Base-by-base conservation (phyloP, 2,888 invertebrate genomes). In the Pachymerium ferrugineum region DNA sequence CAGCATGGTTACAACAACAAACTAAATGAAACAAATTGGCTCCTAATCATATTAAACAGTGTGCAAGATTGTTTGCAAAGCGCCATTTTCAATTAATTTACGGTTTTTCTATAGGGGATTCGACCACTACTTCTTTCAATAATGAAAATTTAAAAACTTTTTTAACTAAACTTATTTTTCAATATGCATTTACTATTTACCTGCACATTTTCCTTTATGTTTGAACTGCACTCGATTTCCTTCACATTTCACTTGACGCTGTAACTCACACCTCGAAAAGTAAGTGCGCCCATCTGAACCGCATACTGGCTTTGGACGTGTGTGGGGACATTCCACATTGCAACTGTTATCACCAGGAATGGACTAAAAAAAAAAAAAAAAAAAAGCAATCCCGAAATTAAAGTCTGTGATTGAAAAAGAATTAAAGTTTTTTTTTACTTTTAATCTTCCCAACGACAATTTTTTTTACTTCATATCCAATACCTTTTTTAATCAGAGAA, bases 241-340 rank as follows among this genome's bases (percentile, higher is more conserved):
- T 75, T 82, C 81, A 77, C 95, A 95, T 80, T 91, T 90, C 29
- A 89, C 89, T 77, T 88, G 86, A 79, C 90, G 86, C 77, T 80
- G 79, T 10, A 94, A 86, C 78, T 90, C 90, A 81, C 95, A 95
- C 77, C 89, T 86, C 76, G 90, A 89, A 62, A 89, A 86, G 84
- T 95, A 95, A 29, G 93, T 93, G 77, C 89, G 86, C 16, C 91
- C 91, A 81, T 95, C 92, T 29, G 89, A 88, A 62, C 91, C 92
- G 81, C 92, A 93, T 62, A 92, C 89, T 0, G 89, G 86, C 42
- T 86, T 82, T 4, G 76, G 69, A 22, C 54, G 54, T 2, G 5
- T 22, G 54, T 54, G 54, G 1, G 54, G 54, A 22, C 54, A 54
- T 25, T 54, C 54, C 25, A 22, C 54, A 14, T 14, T 54, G 54